Percentiles rank a stretch among this genome's conserved stretches.
phyloP scores from a whole-genome alignment of 1,140 invertebrate species.

The Phocides pigmalion region DNA sequence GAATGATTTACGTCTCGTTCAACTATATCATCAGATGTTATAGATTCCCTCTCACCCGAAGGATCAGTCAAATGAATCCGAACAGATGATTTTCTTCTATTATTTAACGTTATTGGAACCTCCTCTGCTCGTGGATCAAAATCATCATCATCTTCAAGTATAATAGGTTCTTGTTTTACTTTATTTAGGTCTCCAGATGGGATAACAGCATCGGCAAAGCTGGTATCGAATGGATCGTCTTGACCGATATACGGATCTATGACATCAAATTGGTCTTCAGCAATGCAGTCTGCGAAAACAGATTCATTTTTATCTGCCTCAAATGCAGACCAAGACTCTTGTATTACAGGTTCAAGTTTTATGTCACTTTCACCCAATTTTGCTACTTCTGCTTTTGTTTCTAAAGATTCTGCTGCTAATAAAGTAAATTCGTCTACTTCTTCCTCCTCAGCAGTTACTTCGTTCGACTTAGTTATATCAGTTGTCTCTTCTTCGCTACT shows the following conservation, averaged over 20 bases:
- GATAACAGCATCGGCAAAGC: constrained; percentile 91
- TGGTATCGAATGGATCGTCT: constrained; percentile 93
- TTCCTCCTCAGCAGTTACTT: constrained; percentile 67
- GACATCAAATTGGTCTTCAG: constrained; percentile 81
- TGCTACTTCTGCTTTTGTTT: constrained; percentile 81
- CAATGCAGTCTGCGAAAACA: constrained; percentile 90
- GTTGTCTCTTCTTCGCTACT: constrained; percentile 54
- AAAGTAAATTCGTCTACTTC: constrained; percentile 90
- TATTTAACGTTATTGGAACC: constrained; percentile 72
- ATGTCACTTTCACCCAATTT: constrained; percentile 67
- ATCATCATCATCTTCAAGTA: constrained; percentile 86
- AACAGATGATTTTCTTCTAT: constrained; percentile 83
- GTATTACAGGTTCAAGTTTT: constrained; percentile 70
- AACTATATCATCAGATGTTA: constrained; percentile 77
- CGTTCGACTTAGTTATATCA: constrained; percentile 36
- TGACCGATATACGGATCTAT: constrained; percentile 69
- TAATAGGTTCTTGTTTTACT: constrained; percentile 84
- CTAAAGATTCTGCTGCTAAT: constrained; percentile 89
- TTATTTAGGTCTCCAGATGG: constrained; percentile 77
- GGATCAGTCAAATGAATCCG: constrained; percentile 85
- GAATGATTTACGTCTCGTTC: constrained; percentile 60
- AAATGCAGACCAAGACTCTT: constrained; percentile 86
- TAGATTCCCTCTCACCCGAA: constrained; percentile 79
- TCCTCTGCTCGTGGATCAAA: constrained; percentile 88
- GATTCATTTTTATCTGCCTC: constrained; percentile 92